Percentiles rank a stretch among this genome's conserved stretches.
phyloP scores from a whole-genome alignment of 2,113 vertebrate species.

The Bubo bubo region DNA sequence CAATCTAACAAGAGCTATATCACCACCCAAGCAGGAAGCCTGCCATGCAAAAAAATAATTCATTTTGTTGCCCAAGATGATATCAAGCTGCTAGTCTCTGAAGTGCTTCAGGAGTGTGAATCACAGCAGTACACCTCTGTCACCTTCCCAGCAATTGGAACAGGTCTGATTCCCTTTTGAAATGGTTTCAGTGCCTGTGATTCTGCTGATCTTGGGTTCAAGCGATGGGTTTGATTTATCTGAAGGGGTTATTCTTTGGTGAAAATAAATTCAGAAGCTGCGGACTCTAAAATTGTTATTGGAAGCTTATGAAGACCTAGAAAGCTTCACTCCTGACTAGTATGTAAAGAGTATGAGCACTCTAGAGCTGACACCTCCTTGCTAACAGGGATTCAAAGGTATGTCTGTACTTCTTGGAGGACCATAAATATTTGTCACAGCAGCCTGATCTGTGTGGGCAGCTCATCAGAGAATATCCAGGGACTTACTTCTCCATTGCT shows the following conservation, averaged over 20 bases:
- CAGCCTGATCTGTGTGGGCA: not conserved
- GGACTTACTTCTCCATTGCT: not conserved
- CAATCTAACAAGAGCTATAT: conserved; percentile 66
- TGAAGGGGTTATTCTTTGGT: not conserved
- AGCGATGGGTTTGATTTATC: not conserved
- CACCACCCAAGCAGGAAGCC: conserved; percentile 79
- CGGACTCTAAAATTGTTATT: not conserved
- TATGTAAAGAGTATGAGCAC: not conserved
- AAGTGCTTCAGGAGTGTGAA: conserved; percentile 79
- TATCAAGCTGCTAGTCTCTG: conserved; percentile 55
- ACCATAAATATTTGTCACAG: not conserved
- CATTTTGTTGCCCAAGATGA: conserved; percentile 72
- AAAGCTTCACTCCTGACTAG: not conserved
- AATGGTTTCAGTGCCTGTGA: not conserved
- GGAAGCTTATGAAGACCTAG: not conserved
- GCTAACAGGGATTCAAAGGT: not conserved
- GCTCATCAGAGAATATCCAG: not conserved
- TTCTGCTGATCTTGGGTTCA: not conserved
- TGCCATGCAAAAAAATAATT: conserved; percentile 85
- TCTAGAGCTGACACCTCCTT: not conserved
- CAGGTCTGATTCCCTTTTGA: conserved; percentile 76
- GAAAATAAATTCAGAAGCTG: not conserved
- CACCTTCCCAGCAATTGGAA: conserved; percentile 88
- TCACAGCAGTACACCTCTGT: conserved; percentile 72
- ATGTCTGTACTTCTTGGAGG: not conserved